A percentile compares a stretch with the other conserved stretches of the same genome.
These are phyloP conservation scores for Telmatherina bonti DNA, from an alignment of 2,797 vertebrate genomes.

Conservation along the genomic window DNA sequence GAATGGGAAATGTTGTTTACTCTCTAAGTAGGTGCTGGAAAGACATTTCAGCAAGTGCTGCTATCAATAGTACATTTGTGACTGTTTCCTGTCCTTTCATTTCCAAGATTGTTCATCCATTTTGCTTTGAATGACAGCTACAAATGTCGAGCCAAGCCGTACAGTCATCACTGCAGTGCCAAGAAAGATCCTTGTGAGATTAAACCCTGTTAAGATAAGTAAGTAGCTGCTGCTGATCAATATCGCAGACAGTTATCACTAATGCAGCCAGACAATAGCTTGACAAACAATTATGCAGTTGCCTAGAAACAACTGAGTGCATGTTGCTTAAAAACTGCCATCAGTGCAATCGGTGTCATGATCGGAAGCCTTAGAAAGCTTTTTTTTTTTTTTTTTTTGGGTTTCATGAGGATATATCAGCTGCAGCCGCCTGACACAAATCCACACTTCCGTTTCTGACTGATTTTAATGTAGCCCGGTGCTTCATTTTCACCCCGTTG, in stretches of 20 bases:
- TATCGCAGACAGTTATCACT: slow-evolving; percentile 30
- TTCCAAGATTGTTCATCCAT: slow-evolving; percentile 4
- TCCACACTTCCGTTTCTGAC: slow-evolving; percentile 55
- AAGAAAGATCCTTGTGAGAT: slow-evolving; percentile 36
- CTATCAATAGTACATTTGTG: slow-evolving; percentile 6
- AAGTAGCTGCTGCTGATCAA: slow-evolving; percentile 36
- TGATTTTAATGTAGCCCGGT: slow-evolving; percentile 58
- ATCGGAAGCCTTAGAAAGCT: not conserved
- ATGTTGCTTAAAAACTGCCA: not conserved
- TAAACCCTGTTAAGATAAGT: slow-evolving; percentile 35
- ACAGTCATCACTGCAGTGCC: slow-evolving; percentile 9
- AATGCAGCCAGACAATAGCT: slow-evolving; percentile 18
- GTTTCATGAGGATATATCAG: slow-evolving; percentile 23
- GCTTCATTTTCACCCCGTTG: slow-evolving; percentile 46
- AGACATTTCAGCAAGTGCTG: not conserved
- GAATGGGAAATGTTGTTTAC: no score
- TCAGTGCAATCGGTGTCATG: slow-evolving; percentile 1
- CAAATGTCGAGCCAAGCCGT: not conserved
- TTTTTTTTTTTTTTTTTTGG: slow-evolving; percentile 31
- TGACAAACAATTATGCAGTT: slow-evolving; percentile 17
- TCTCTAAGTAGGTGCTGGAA: no score
- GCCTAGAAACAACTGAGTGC: slow-evolving; percentile 19
- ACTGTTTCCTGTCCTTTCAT: slow-evolving; percentile 11
- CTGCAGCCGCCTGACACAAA: slow-evolving; percentile 43
- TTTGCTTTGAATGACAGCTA: slow-evolving; percentile 27